A percentile compares a stretch with the other conserved stretches of the same genome.
Conservation (phyloP, 2,113 vertebrate species). For the Grantiella picta region DNA sequence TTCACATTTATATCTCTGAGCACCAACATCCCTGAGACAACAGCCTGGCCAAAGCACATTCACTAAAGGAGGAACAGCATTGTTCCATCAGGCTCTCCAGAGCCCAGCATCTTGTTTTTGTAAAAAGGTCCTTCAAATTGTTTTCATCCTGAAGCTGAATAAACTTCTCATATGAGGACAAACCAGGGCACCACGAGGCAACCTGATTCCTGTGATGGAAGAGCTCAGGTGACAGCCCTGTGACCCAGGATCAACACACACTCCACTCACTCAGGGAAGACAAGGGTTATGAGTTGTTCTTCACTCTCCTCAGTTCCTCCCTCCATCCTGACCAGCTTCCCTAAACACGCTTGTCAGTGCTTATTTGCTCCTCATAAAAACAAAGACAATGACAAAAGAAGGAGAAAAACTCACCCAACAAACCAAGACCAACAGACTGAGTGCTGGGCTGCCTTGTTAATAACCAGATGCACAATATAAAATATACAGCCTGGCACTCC, state of each 20-base stretch:
- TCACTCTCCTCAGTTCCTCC: background rate
- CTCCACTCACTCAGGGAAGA: background rate
- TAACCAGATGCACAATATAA: background rate
- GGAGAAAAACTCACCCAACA: background rate
- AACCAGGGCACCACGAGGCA: background rate
- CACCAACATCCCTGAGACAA: background rate
- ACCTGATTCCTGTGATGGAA: background rate
- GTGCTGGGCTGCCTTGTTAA: background rate
- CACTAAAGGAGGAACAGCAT: background rate
- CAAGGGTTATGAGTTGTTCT: background rate
- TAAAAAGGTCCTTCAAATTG: background rate
- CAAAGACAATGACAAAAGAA: no score
- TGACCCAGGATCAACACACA: background rate
- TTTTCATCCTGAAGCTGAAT: background rate
- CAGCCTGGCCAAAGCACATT: fast-evolving
- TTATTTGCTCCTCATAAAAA: background rate
- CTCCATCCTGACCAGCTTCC: background rate
- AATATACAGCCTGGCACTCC: background rate
- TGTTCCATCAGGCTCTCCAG: background rate
- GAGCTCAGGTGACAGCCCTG: background rate
- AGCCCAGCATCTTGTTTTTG: background rate
- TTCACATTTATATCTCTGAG: background rate
- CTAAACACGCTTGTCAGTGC: background rate
- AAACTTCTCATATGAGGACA: background rate
- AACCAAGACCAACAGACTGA: background rate